A percentile compares a stretch with the other conserved stretches of the same genome.
Conservation (phyloP, 2,888 invertebrate genomes). For the Lasioglossum calceatum region DNA sequence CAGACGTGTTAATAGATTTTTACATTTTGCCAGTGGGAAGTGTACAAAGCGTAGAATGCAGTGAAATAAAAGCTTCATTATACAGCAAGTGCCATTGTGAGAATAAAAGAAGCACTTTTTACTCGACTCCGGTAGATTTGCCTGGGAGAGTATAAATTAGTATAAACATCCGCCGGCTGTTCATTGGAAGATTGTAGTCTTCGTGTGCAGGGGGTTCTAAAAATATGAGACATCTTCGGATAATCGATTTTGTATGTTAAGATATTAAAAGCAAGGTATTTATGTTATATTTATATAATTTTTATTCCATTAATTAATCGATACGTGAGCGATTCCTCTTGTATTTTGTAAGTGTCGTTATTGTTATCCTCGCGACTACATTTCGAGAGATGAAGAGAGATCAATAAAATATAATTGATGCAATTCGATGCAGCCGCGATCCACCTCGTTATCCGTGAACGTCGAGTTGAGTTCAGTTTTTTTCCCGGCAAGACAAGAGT, state of each 20-base stretch:
- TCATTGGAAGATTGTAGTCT: background rate
- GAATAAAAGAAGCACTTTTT: background rate
- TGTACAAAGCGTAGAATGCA: background rate
- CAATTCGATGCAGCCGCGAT: background rate
- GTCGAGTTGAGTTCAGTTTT: background rate
- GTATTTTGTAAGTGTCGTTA: background rate
- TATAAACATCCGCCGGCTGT: background rate
- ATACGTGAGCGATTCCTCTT: background rate
- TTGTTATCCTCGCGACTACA: background rate
- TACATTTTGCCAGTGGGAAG: no score
- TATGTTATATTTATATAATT: background rate
- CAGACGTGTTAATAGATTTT: no score
- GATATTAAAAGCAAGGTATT: constrained; percentile 2
- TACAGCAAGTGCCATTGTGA: background rate
- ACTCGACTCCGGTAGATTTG: background rate
- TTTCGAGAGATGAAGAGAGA: background rate
- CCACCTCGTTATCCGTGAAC: background rate
- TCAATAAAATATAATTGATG: background rate
- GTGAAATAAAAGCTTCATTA: background rate
- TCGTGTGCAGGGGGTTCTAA: background rate
- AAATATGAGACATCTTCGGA: background rate
- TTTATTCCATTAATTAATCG: background rate
- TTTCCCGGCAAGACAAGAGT: background rate
- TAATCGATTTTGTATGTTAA: background rate
- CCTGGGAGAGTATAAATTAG: background rate